These are phyloP conservation scores for Chelon labrosus DNA, from an alignment of 2,797 vertebrate species.

Conservation along the genomic window DNA sequence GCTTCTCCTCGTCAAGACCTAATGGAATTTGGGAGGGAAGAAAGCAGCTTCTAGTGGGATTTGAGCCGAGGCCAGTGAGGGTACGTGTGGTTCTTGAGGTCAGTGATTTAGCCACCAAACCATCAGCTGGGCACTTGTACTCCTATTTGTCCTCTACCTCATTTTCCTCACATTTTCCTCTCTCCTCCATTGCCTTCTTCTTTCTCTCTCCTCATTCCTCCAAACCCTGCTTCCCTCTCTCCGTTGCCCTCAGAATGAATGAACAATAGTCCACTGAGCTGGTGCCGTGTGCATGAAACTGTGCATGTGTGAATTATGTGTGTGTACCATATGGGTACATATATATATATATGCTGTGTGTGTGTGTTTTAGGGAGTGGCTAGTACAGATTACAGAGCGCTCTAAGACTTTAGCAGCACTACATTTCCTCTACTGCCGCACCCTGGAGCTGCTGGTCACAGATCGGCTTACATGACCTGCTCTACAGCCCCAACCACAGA, in stretches of 20 bases:
- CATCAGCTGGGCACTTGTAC: constrained; percentile 51
- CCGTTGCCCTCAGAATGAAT: constrained; percentile 63
- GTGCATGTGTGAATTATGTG: constrained; percentile 37
- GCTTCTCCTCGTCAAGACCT: constrained; percentile 30
- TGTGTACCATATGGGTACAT: constrained; percentile 2
- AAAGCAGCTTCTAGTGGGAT: constrained; percentile 55
- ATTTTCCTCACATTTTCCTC: constrained; percentile 63
- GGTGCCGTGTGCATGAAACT: constrained; percentile 18
- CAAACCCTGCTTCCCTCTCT: constrained; percentile 35
- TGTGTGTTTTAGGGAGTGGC: constrained; percentile 50
- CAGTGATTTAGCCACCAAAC: constrained; percentile 55
- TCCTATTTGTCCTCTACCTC: constrained; percentile 61
- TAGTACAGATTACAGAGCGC: constrained; percentile 52
- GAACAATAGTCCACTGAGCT: constrained; percentile 73
- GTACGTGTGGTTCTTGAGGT: constrained; percentile 68
- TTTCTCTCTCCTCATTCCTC: constrained; percentile 35
- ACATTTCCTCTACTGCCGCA: constrained; percentile 63
- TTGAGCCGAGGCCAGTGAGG: constrained; percentile 36
- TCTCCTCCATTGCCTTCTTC: constrained; percentile 32
- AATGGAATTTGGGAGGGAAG: constrained; percentile 36
- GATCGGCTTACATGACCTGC: constrained; percentile 68
- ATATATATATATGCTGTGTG: background rate
- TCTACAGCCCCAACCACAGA: constrained; percentile 46
- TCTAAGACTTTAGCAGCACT: constrained; percentile 55
- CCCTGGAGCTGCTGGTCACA: constrained; percentile 48